These are phyloP conservation scores for Tetramorium simillimum DNA, from an alignment of 1,140 invertebrate species.

Conservation along the genomic window DNA sequence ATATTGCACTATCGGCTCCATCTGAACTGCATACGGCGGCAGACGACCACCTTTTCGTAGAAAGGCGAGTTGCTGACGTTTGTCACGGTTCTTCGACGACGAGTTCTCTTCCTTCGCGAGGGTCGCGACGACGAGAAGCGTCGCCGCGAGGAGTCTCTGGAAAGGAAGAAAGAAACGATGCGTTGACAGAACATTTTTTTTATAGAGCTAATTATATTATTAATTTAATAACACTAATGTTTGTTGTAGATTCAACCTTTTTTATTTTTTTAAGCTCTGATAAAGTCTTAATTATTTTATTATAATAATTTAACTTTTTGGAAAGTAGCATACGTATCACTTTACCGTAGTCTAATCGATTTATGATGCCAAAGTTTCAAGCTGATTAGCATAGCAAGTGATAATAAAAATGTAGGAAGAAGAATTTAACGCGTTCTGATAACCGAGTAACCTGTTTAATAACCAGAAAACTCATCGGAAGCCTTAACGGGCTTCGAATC, in stretches of 20 bases:
- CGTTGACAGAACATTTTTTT: neutral
- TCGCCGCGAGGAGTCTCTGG: slow-evolving; percentile 70
- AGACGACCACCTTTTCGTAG: slow-evolving; percentile 77
- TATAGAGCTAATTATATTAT: neutral
- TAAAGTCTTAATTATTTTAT: neutral
- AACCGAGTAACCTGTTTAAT: slow-evolving; percentile 82
- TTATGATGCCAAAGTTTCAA: neutral
- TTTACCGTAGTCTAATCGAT: neutral
- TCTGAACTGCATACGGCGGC: slow-evolving; percentile 91
- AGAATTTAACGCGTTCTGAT: slow-evolving; percentile 35
- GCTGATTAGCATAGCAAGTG: neutral
- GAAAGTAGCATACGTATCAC: neutral
- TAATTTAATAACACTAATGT: neutral
- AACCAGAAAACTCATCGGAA: slow-evolving; percentile 75
- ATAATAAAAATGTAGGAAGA: neutral
- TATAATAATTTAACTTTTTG: neutral
- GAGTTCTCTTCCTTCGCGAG: slow-evolving; percentile 75
- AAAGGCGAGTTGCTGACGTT: slow-evolving; percentile 80
- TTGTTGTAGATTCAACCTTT: neutral
- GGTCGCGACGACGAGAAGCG: slow-evolving; percentile 65
- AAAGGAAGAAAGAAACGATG: slow-evolving; percentile 54
- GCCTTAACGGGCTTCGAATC: slow-evolving; percentile 71
- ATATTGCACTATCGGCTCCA: slow-evolving; percentile 92
- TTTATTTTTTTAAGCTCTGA: neutral
- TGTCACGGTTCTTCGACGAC: slow-evolving; percentile 76